Evolutionary conservation across 2,113 vertebrate species (phyloP).

Genomic region (Poecile atricapillus): DNA sequence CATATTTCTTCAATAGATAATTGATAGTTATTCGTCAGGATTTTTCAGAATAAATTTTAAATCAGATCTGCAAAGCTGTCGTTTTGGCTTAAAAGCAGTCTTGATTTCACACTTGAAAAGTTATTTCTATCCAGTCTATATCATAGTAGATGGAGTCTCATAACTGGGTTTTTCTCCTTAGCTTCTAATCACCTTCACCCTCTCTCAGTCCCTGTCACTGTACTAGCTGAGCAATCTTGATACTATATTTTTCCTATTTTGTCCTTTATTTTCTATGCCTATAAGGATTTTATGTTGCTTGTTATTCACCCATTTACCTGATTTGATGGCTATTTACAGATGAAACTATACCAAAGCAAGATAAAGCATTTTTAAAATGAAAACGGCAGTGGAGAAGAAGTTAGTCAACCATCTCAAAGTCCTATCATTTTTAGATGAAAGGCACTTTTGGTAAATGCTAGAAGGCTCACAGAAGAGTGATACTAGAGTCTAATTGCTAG

Average conservation of each 20-base stretch:
- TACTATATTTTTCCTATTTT: background rate
- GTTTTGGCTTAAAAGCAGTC: background rate
- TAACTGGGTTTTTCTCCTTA: background rate
- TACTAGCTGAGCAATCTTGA: background rate
- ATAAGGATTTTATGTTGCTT: background rate
- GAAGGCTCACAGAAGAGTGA: background rate
- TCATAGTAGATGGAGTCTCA: background rate
- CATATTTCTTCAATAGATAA: background rate
- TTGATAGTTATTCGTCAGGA: background rate
- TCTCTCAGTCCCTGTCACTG: background rate
- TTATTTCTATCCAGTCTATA: background rate
- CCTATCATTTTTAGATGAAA: background rate
- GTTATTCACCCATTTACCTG: background rate
- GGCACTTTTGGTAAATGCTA: background rate
- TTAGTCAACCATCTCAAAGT: background rate
- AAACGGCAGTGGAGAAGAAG: background rate
- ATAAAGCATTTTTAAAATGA: background rate
- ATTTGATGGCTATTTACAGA: background rate
- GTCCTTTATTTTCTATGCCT: background rate
- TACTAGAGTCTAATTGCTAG: background rate
- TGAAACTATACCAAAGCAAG: background rate
- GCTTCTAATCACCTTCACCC: background rate
- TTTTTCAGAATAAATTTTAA: background rate
- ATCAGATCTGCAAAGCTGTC: background rate
- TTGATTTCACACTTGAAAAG: background rate